A percentile compares a stretch with the other conserved stretches of the same genome.
These are phyloP conservation scores for Rhea pennata DNA, from an alignment of 2,113 vertebrate genomes.

Conservation along the genomic window DNA sequence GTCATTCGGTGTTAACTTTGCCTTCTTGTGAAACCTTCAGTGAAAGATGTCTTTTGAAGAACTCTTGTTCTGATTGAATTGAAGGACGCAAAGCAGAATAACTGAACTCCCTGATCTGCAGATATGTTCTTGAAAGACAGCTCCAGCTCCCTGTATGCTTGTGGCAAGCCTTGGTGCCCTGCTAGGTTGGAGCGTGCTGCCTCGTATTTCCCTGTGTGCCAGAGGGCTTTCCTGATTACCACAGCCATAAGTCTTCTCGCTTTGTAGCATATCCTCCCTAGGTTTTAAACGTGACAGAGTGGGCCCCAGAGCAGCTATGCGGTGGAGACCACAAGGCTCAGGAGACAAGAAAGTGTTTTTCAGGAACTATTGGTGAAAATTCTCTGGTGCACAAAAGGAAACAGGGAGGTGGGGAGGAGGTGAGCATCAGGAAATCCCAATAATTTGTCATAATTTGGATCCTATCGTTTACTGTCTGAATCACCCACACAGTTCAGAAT, in stretches of 20 bases:
- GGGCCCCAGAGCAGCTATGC: not conserved
- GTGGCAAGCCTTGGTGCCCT: not conserved
- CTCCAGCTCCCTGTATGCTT: not conserved
- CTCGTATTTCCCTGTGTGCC: not conserved
- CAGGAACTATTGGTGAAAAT: slow-evolving; percentile 1
- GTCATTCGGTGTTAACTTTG: not conserved
- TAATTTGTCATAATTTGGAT: not conserved
- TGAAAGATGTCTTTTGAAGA: not conserved
- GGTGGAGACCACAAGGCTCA: not conserved
- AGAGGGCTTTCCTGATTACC: not conserved
- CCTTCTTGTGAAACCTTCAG: not conserved
- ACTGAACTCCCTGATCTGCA: not conserved
- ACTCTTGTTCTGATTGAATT: not conserved
- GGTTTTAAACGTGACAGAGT: not conserved
- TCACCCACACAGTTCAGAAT: not conserved
- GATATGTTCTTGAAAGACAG: not conserved
- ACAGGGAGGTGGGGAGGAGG: not conserved
- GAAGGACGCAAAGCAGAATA: not conserved
- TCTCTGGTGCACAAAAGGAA: not conserved
- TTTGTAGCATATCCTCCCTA: not conserved
- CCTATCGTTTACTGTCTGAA: not conserved
- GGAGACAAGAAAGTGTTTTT: not conserved
- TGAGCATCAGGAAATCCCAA: not conserved
- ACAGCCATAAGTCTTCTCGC: not conserved
- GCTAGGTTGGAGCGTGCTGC: not conserved